phyloP scores from a whole-genome alignment of 2,113 vertebrate genomes.

The Cercopithecus mona region DNA sequence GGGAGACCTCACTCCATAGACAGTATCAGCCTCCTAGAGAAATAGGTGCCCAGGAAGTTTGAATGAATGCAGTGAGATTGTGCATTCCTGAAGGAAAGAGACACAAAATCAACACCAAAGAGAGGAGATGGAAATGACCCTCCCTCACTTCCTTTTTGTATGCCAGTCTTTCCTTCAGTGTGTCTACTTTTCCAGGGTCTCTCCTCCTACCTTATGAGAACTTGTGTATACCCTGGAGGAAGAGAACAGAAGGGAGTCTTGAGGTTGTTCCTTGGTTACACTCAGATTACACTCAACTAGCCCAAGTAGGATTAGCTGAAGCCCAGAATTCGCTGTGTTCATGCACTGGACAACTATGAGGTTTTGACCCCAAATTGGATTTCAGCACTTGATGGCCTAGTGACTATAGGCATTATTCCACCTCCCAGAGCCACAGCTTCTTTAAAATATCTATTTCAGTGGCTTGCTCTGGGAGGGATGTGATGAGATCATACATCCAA shows the following conservation, averaged over 20 bases:
- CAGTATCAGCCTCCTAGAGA: not conserved
- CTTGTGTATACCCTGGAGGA: not conserved
- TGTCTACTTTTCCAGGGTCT: not conserved
- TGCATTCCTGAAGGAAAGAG: not conserved
- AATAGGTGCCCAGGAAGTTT: not conserved
- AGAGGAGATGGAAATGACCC: not conserved
- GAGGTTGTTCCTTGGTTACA: not conserved
- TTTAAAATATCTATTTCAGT: constrained; percentile 15
- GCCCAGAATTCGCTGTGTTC: not conserved
- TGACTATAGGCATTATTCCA: not conserved
- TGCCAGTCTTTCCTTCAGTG: not conserved
- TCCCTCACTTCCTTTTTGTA: not conserved
- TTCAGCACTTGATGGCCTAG: not conserved
- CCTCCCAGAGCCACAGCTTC: not conserved
- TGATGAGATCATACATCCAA: not conserved
- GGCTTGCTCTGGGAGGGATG: not conserved
- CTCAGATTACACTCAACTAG: not conserved
- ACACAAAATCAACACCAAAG: not conserved
- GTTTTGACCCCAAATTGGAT: not conserved
- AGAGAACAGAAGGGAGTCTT: not conserved
- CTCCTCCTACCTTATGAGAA: not conserved
- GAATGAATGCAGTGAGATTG: not conserved
- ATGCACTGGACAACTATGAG: not conserved
- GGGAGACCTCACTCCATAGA: not conserved
- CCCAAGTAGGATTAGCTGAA: not conserved